These are phyloP conservation scores for Cariama cristata DNA, from an alignment of 2,113 vertebrate genomes.

Conservation along the genomic window DNA sequence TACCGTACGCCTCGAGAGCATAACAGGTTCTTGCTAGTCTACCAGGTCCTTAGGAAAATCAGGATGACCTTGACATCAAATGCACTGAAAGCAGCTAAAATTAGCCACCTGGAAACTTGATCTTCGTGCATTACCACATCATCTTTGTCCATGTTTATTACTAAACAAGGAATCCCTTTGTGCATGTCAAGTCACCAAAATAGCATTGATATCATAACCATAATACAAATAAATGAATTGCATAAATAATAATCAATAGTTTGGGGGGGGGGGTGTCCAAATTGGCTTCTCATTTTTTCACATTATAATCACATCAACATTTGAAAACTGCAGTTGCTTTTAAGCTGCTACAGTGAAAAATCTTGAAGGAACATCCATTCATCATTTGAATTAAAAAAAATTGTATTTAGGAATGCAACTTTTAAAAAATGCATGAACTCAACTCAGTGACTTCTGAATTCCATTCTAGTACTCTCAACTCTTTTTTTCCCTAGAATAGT, in stretches of 20 bases:
- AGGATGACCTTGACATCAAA: background rate
- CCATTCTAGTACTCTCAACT: background rate
- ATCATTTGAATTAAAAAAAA: background rate
- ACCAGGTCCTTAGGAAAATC: background rate
- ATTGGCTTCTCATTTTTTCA: background rate
- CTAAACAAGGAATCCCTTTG: background rate
- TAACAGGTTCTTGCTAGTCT: background rate
- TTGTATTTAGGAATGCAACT: background rate
- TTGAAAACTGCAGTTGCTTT: background rate
- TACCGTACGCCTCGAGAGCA: background rate
- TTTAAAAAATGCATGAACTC: background rate
- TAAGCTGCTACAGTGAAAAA: background rate
- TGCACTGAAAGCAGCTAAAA: slow-evolving; percentile 7
- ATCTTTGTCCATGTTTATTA: background rate
- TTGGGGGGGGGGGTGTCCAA: rapidly evolving
- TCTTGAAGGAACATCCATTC: background rate
- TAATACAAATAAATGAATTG: background rate
- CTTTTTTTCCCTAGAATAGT: background rate
- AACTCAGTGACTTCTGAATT: background rate
- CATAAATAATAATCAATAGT: background rate
- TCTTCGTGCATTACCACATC: background rate
- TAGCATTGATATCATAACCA: background rate
- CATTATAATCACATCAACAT: background rate
- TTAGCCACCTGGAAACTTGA: slow-evolving; percentile 36
- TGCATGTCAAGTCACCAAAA: background rate